Conservation (phyloP, 2,797 vertebrate genomes). For the Crenichthys baileyi region DNA sequence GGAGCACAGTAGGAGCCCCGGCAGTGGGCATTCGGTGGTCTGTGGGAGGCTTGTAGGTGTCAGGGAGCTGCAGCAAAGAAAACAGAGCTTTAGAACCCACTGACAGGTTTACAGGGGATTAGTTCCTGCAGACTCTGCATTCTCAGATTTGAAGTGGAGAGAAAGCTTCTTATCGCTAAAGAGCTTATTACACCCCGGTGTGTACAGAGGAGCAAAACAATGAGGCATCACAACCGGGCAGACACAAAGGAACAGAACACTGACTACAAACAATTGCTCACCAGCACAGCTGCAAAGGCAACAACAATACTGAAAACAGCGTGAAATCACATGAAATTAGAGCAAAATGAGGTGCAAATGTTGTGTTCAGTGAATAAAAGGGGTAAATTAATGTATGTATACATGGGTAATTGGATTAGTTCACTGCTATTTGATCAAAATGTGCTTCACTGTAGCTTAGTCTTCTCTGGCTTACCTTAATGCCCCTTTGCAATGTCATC, state of each 20-base stretch:
- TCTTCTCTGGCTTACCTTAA: constrained; percentile 52
- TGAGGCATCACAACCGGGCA: constrained; percentile 68
- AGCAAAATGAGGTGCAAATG: not conserved
- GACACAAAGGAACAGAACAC: constrained; percentile 62
- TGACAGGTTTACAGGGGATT: constrained; percentile 85
- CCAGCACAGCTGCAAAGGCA: constrained; percentile 46
- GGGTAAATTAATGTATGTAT: not conserved
- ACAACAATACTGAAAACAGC: constrained; percentile 11
- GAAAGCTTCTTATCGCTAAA: constrained; percentile 86
- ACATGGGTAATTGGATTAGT: constrained; percentile 62
- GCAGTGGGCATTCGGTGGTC: constrained; percentile 50
- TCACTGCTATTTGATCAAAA: constrained; percentile 56
- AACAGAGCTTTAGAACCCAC: constrained; percentile 76
- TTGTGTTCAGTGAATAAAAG: constrained; percentile 14
- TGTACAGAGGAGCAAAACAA: constrained; percentile 81
- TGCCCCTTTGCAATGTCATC: constrained; percentile 52
- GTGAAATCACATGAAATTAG: constrained; percentile 5
- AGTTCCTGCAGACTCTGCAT: constrained; percentile 86
- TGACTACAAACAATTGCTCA: constrained; percentile 48
- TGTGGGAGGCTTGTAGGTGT: constrained; percentile 71
- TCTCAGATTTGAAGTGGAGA: constrained; percentile 83
- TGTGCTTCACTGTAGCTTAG: constrained; percentile 52
- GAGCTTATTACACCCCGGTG: constrained; percentile 79
- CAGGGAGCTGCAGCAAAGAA: constrained; percentile 70
- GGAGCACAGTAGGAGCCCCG: constrained; percentile 63